Evolutionary conservation across 2,888 invertebrate genomes (phyloP).

Genomic region (Spodoptera picta): DNA sequence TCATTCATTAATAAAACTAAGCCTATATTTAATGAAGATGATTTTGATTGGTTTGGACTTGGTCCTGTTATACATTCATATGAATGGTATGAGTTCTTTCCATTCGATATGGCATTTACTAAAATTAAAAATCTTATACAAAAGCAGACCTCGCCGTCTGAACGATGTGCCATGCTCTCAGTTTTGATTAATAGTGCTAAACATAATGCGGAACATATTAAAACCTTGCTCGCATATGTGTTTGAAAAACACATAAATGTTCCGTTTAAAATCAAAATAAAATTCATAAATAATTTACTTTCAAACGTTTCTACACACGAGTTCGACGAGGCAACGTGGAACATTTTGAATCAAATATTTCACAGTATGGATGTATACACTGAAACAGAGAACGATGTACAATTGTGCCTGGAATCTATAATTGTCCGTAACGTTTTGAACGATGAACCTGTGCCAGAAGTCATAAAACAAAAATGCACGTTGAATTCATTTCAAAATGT

Average conservation of each 20-base stretch:
- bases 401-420: constrained; percentile 68
- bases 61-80: constrained; percentile 44
- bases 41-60: background rate
- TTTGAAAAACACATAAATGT: constrained; percentile 77
- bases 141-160: constrained; percentile 66
- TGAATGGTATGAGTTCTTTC: constrained; percentile 72
- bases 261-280: constrained; percentile 71
- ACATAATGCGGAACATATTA: constrained; percentile 65
- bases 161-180: constrained; percentile 67
- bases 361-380: constrained; percentile 76
- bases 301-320: constrained; percentile 60
- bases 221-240: constrained; percentile 68
- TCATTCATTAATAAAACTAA: constrained; percentile 64
- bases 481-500: constrained; percentile 65
- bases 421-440: constrained; percentile 71
- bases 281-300: constrained; percentile 70
- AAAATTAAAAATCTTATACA: constrained; percentile 71
- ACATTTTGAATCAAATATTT: constrained; percentile 72
- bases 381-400: constrained; percentile 70
- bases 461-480: constrained; percentile 68
- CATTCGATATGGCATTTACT: constrained; percentile 69
- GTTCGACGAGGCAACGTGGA: constrained; percentile 71
- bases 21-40: constrained; percentile 2
- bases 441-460: constrained; percentile 67
- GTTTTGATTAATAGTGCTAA: constrained; percentile 67